These are phyloP conservation scores for Platorchestia sp. DNA, from an alignment of 1,140 invertebrate genomes.

Conservation along the genomic window DNA sequence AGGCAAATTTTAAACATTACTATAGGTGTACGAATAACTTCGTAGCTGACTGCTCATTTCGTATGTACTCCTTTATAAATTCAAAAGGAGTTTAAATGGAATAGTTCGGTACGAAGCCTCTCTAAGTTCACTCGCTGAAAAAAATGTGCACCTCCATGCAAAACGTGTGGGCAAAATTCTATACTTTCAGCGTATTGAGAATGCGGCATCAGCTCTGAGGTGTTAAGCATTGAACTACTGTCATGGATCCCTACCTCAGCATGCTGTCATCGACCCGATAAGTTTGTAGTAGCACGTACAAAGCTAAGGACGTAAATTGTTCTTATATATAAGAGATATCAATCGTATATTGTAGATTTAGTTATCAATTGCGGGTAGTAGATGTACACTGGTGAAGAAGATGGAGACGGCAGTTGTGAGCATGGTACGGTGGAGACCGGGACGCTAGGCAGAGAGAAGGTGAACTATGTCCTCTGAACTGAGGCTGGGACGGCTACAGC, in stretches of 20 bases:
- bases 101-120: not conserved
- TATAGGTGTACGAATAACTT: too few species aligned
- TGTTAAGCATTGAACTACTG: not conserved
- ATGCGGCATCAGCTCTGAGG: not conserved
- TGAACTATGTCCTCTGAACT: slow-evolving; percentile 27
- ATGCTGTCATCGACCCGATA: not conserved
- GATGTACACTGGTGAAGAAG: not conserved
- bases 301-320: too few species aligned
- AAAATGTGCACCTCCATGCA: not conserved
- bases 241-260: not conserved
- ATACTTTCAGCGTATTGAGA: not conserved
- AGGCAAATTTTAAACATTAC: too few species aligned
- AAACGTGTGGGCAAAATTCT: not conserved
- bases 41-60: too few species aligned
- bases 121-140: not conserved
- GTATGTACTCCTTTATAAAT: too few species aligned
- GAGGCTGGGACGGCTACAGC: not conserved
- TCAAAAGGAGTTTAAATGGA: too few species aligned
- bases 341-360: not conserved
- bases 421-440: not conserved
- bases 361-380: not conserved
- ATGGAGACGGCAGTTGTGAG: not conserved
- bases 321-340: not conserved
- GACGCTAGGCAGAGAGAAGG: not conserved
- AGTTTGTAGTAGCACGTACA: too few species aligned